Evolutionary conservation across 2,888 invertebrate species (phyloP).

Genomic region (Seira musarum): DNA sequence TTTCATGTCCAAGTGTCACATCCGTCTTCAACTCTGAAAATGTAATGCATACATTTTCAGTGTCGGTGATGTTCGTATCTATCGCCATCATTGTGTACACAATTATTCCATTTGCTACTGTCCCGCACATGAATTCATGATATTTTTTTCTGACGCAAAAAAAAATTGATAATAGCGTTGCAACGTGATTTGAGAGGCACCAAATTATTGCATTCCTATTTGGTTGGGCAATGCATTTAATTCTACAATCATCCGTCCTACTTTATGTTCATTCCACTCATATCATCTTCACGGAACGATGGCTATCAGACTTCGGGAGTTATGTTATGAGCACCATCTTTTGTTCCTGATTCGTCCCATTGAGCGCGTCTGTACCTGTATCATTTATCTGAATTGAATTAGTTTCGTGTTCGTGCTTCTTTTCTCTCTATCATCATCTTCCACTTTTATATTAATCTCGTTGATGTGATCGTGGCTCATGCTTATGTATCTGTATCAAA

Average conservation of each 20-base stretch:
- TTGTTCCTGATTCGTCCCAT: not conserved
- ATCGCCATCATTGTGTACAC: not conserved
- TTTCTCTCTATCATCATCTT: not conserved
- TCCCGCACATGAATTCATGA: too few relatives aligned
- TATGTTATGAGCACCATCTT: not conserved
- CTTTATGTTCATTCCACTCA: too few relatives aligned
- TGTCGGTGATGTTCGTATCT: not conserved
- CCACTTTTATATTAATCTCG: slow-evolving; percentile 3
- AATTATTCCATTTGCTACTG: not conserved
- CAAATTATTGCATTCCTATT: too few relatives aligned
- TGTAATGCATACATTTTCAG: slow-evolving; percentile 36
- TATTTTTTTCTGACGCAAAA: too few relatives aligned
- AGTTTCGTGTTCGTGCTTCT: not conserved
- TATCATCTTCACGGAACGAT: too few relatives aligned
- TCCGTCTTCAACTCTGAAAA: slow-evolving; percentile 27
- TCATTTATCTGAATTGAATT: slow-evolving; percentile 12
- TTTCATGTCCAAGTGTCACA: slow-evolving; percentile 58
- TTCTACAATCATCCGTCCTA: too few relatives aligned
- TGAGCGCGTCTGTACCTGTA: not conserved
- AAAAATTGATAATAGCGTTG: too few relatives aligned
- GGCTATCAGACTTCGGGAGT: not conserved
- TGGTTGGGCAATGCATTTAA: too few relatives aligned
- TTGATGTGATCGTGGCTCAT: not conserved
- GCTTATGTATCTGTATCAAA: slow-evolving; percentile 4
- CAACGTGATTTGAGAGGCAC: too few relatives aligned